Percentiles rank a stretch among this genome's conserved stretches.
Conservation (phyloP, 1,140 invertebrate species). For the Zaprionus kolodkinae region DNA sequence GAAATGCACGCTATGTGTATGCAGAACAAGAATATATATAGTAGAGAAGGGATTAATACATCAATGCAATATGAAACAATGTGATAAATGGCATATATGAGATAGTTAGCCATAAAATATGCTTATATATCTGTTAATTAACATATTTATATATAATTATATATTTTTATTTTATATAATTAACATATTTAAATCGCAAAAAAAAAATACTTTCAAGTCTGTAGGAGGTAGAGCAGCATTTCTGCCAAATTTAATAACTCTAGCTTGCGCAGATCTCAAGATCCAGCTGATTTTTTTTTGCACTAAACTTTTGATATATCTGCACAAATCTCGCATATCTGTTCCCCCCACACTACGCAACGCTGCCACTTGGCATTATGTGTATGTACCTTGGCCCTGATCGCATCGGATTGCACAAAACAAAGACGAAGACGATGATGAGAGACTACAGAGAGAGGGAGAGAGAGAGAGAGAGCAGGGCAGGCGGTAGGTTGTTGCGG, state of each 20-base stretch:
- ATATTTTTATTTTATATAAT: too few relatives aligned
- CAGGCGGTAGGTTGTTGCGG: not conserved
- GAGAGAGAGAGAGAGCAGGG: not conserved
- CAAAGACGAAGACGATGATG: not conserved
- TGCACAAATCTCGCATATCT: too few relatives aligned
- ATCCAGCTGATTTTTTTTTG: not conserved
- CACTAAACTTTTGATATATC: not conserved
- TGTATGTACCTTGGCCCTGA: constrained; percentile 8
- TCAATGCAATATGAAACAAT: too few relatives aligned
- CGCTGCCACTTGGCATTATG: not conserved
- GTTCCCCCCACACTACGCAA: not conserved
- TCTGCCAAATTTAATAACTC: not conserved
- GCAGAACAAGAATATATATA: not conserved
- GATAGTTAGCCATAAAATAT: too few relatives aligned
- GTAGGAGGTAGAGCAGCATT: not conserved
- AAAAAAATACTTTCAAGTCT: not conserved
- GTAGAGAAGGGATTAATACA: too few relatives aligned
- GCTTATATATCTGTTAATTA: too few relatives aligned
- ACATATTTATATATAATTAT: too few relatives aligned
- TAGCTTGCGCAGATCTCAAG: not conserved
- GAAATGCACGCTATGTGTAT: not conserved
- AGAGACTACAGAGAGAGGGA: not conserved
- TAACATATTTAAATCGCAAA: not conserved
- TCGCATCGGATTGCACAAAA: constrained; percentile 24
- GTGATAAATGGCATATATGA: too few relatives aligned